Conservation (phyloP, 2,113 vertebrate genomes). For the Microtus ochrogaster region DNA sequence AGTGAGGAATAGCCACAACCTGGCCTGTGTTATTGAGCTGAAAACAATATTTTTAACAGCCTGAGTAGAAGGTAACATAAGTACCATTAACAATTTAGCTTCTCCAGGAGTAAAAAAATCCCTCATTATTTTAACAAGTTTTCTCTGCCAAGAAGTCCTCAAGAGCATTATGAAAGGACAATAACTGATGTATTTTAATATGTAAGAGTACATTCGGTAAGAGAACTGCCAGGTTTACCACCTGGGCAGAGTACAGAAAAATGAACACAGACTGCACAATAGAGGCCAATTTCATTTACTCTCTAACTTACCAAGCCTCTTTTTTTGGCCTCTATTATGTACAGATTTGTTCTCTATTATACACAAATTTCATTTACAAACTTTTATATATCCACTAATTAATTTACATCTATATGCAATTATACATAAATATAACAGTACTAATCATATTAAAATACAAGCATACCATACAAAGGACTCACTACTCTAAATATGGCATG, state of each 20-base stretch:
- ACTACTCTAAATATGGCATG: neutral
- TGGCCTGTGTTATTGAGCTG: slow-evolving; percentile 26
- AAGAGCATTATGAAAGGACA: slow-evolving; percentile 9
- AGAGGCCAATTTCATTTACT: neutral
- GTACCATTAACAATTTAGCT: slow-evolving; percentile 54
- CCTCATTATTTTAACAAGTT: slow-evolving; percentile 62
- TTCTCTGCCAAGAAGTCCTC: slow-evolving; percentile 60
- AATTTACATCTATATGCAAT: neutral
- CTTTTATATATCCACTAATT: neutral
- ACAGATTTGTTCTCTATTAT: neutral
- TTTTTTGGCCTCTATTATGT: neutral
- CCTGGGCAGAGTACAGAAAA: neutral
- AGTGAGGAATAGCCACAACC: neutral
- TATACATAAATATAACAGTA: neutral
- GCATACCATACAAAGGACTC: neutral
- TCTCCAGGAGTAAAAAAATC: slow-evolving; percentile 41
- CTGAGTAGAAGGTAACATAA: slow-evolving; percentile 54
- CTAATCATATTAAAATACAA: neutral
- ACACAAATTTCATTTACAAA: neutral
- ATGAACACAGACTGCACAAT: neutral
- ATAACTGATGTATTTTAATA: slow-evolving; percentile 65
- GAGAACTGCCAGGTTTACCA: neutral
- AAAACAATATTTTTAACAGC: slow-evolving; percentile 46
- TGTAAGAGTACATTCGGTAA: neutral
- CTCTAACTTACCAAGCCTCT: neutral